Evolutionary conservation across 2,113 vertebrate genomes (phyloP), one percentile per base, ranked within the genome.

Genomic region (Percina caprodes): DNA sequence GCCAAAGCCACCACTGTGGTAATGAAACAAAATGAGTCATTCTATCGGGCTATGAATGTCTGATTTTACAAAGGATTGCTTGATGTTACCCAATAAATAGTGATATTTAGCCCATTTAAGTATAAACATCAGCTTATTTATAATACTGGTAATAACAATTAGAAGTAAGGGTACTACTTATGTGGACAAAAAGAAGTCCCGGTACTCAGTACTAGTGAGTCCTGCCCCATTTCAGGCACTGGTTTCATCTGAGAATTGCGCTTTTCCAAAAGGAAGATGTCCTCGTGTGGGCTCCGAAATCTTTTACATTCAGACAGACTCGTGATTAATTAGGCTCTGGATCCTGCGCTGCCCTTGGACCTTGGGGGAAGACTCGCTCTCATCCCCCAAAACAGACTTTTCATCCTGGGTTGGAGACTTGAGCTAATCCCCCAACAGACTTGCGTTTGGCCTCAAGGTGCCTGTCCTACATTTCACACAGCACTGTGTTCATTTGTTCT

Each of bases 261-360:
- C 46, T 79, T 81, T 54, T 72, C 46, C 35, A 1, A 73, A 56
- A 74, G 77, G 61, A 46, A 76, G 59, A 45, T 7, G 3, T 42
- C 48, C 26, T 74, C 68, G 12, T 14, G 13, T 69, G 72, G 58
- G 61, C 39, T 26, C 16, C 6, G 14, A 55, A 77, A 77, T 75
- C 58, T 76, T 52, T n/a, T 81, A 67, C 73, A 78, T 81, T 86
- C 45, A 58, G 68, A 79, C 83, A 88, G 73, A 73, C 81, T 82
- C 11, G 33, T 88, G 91, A 90, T 92, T 92, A 92, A 92, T 92
- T 86, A 86, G 74, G 77, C 70, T 35, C 77, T 62, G 51, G 71
- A 80, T 88, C 77, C 51, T 24, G 51, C 6, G 70, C 66, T 82
- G 83, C 83, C 86, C 86, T 83, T 4, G 1, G 61, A 86, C 77